These are phyloP conservation scores for Menidia menidia DNA, from an alignment of 2,797 vertebrate genomes.

Conservation along the genomic window DNA sequence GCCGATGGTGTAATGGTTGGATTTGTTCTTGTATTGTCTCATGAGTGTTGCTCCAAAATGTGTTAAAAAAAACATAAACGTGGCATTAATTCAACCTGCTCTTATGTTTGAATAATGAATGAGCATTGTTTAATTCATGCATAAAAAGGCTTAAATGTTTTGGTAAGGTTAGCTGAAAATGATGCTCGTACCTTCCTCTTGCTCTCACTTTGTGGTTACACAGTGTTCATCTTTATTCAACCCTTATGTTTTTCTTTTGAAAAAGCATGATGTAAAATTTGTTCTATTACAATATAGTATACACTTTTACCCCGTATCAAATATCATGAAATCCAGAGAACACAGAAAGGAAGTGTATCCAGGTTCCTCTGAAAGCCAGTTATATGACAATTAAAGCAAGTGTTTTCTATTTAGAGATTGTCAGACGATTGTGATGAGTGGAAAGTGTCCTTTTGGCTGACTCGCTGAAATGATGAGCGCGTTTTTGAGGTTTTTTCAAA, in stretches of 20 bases:
- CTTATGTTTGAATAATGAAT: constrained; percentile 32
- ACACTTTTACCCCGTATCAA: too few species aligned
- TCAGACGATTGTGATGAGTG: too few species aligned
- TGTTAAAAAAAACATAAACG: not conserved
- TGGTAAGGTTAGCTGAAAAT: constrained; percentile 17
- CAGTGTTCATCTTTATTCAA: not conserved
- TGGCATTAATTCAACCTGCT: not conserved
- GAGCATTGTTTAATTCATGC: constrained; percentile 28
- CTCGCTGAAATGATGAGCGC: not conserved
- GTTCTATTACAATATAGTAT: too few species aligned
- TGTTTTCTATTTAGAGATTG: too few species aligned
- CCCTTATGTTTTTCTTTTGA: not conserved
- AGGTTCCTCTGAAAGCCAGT: not conserved
- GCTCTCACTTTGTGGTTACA: not conserved
- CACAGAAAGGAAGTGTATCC: not conserved
- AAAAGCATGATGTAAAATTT: not conserved
- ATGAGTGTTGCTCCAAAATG: not conserved
- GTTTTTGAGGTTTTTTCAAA: not conserved
- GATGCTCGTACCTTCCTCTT: not conserved
- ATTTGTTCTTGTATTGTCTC: not conserved
- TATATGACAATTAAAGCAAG: too few species aligned
- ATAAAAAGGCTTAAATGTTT: constrained; percentile 25
- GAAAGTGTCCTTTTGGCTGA: not conserved
- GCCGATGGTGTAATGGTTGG: not conserved
- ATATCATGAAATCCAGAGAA: not conserved